These are phyloP conservation scores for Tinea pellionella DNA, from an alignment of 2,888 invertebrate genomes.

Conservation along the genomic window DNA sequence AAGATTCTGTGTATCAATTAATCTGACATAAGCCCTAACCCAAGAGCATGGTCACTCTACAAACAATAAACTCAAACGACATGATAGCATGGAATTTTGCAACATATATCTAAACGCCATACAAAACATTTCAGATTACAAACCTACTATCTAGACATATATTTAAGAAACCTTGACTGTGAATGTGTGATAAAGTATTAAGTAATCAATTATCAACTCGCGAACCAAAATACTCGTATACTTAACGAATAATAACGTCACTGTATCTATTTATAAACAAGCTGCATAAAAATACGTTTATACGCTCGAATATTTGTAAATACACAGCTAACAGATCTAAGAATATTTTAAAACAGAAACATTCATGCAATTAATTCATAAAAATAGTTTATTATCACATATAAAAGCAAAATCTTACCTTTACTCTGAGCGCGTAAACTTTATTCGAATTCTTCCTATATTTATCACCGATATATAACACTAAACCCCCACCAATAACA, in stretches of 20 bases:
- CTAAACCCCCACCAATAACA: conserved; percentile 48
- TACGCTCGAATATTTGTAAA: neutral
- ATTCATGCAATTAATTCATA: neutral
- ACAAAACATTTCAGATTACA: neutral
- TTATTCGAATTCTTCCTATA: conserved; percentile 38
- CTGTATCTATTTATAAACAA: neutral
- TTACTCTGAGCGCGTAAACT: conserved; percentile 60
- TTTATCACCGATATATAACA: conserved; percentile 46
- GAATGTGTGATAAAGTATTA: neutral
- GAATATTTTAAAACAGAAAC: neutral
- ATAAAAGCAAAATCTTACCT: conserved; percentile 36
- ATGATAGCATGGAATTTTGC: too few species aligned
- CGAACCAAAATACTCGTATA: neutral
- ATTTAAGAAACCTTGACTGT: neutral
- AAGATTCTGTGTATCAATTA: too few species aligned
- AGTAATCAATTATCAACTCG: neutral
- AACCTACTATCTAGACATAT: neutral
- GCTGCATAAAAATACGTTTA: neutral
- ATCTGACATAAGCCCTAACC: too few species aligned
- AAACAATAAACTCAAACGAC: too few species aligned
- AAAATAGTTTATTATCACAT: conserved; percentile 16
- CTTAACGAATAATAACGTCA: neutral
- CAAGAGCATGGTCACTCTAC: too few species aligned
- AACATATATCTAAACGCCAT: neutral
- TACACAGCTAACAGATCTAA: neutral